Base-by-base conservation (phyloP, 2,888 invertebrate species). In the Idaea dimidiata region DNA sequence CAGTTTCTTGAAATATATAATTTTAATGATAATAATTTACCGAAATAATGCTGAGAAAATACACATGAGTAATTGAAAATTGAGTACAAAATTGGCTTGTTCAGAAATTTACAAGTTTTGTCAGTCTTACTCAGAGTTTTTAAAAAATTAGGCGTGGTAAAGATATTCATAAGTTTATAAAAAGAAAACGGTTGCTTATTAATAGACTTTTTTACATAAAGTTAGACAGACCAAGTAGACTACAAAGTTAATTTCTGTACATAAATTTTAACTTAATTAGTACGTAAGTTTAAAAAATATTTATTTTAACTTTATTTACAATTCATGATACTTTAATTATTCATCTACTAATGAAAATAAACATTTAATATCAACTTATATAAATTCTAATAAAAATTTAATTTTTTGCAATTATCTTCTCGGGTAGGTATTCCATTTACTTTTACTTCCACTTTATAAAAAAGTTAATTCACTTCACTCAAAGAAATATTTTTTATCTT, bases 1-100 rank as follows among this genome's bases (percentile, higher is more conserved):
- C 58, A 59, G 31, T 61, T 62, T 62, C 70, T 76, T 68, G 63
- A 80, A 83, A 81, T 82, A 83, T 76, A 81, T 82, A 78, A 73
- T 90, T 43, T 89, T 89, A 89, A 84, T 89, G 77, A 73, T 83
- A 88, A 86, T 82, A 80, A 81, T 83, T 83, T 78, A 80, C 82
- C 79, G 86, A 89, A 88, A 88, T 88, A 88, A 86, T 43, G 43
- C 10, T 43, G 8, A 43, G 43, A 43, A 43, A 81, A 80, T 81
- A 84, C 73, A 74, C 81, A 75, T 71, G 55, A 61, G 59, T 66
- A 74, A 74, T 68, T 78, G 78, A 74, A 43, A 74, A 75, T 79
- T 64, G 79, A 74, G 76, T 84, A 83, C 77, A 82, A 82, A 79
- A 76, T 74, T 70, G 72, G 76, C 68, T 70, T 76, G 76, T 75